Evolutionary conservation across 1,140 invertebrate species (phyloP).

Genomic region (Whitmania pigra): DNA sequence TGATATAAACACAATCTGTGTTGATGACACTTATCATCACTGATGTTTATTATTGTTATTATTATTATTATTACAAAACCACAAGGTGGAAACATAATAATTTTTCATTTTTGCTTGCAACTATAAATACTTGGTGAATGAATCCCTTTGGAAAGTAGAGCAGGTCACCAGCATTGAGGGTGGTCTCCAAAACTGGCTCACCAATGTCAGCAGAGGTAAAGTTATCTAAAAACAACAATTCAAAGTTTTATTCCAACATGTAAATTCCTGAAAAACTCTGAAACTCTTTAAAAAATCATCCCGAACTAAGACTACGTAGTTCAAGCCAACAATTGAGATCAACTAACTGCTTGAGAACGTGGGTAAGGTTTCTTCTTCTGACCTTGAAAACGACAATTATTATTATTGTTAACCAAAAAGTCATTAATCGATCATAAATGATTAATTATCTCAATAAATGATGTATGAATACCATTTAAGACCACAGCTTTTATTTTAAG

Average conservation of each 20-base stretch:
- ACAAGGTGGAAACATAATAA: too few relatives aligned
- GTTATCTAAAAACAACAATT: conserved; percentile 46
- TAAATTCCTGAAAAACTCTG: not conserved
- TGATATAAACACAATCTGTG: too few relatives aligned
- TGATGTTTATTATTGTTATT: too few relatives aligned
- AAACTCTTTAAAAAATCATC: not conserved
- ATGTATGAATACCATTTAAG: too few relatives aligned
- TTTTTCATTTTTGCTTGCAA: too few relatives aligned
- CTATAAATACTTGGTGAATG: conserved; percentile 59
- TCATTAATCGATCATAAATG: too few relatives aligned
- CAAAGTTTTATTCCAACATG: not conserved
- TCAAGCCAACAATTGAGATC: not conserved
- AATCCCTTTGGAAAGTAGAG: conserved; percentile 78
- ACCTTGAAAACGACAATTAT: not conserved
- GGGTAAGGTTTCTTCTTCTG: not conserved
- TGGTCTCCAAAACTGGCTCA: conserved; percentile 65
- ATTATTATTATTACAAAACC: too few relatives aligned
- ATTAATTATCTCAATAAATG: too few relatives aligned
- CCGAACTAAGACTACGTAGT: not conserved
- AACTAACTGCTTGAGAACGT: not conserved
- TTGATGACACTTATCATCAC: too few relatives aligned
- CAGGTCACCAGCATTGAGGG: conserved; percentile 72
- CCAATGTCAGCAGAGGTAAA: conserved; percentile 61
- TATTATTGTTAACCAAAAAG: not conserved
- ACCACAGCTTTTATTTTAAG: too few relatives aligned